phyloP scores from a whole-genome alignment of 2,797 vertebrate genomes.

The Podarcis lilfordi region DNA sequence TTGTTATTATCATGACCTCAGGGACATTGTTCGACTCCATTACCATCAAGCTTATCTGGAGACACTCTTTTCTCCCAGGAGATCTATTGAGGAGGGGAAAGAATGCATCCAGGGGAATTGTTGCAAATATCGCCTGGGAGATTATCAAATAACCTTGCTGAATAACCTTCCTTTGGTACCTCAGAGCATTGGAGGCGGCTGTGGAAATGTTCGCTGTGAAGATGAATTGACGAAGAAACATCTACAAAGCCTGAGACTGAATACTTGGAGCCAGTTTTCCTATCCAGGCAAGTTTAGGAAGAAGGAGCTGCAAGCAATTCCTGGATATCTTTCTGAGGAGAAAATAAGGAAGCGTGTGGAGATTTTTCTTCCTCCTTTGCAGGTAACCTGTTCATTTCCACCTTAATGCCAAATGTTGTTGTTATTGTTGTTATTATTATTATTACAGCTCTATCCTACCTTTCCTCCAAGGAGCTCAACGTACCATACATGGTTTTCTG shows the following conservation, averaged over 20 bases:
- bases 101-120: neutral
- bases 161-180: constrained; percentile 12
- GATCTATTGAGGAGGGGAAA: neutral
- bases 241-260: neutral
- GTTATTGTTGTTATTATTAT: no score
- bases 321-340: neutral
- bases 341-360: neutral
- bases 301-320: neutral
- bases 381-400: constrained; percentile 4
- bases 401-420: neutral
- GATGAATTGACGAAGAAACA: neutral
- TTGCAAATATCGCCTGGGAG: neutral
- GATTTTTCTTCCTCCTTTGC: neutral
- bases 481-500: no score
- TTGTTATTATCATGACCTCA: neutral
- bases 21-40: neutral
- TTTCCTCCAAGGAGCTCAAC: no score
- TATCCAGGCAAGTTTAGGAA: neutral
- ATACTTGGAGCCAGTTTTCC: neutral
- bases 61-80: neutral
- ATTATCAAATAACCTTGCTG: constrained; percentile 16
- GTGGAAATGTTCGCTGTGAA: neutral
- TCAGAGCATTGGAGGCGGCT: neutral
- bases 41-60: constrained; percentile 5
- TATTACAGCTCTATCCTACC: no score